Conservation (phyloP, 2,113 vertebrate genomes). For the Geococcyx californianus region DNA sequence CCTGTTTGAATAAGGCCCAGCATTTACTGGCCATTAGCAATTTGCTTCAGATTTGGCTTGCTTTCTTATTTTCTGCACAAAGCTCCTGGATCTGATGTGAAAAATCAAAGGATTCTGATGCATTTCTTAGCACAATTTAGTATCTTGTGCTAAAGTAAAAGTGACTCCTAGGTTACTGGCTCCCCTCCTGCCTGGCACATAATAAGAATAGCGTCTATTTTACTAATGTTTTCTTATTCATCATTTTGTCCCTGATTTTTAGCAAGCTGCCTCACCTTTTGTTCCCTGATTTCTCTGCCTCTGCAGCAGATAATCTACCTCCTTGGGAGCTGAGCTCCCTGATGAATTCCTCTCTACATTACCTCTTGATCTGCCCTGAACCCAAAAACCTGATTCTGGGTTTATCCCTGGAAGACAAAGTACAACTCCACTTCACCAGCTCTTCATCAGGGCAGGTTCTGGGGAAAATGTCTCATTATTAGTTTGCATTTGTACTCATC, state of each 20-base stretch:
- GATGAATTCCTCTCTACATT: neutral
- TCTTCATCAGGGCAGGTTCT: neutral
- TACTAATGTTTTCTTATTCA: neutral
- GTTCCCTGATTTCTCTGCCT: slow-evolving; percentile 8
- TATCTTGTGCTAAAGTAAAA: neutral
- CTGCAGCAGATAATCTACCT: neutral
- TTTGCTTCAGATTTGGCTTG: neutral
- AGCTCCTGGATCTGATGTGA: neutral
- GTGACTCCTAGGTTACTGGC: neutral
- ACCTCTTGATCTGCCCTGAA: neutral
- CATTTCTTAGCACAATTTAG: neutral
- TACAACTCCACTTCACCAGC: neutral
- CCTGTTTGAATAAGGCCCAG: neutral
- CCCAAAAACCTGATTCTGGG: neutral
- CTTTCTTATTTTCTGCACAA: neutral
- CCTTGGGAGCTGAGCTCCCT: neutral
- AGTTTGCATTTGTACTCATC: neutral
- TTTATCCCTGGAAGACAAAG: neutral
- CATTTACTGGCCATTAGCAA: neutral
- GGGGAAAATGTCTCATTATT: neutral
- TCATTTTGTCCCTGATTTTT: neutral
- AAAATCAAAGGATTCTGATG: neutral
- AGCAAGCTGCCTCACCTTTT: slow-evolving; percentile 19
- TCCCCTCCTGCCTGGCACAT: slow-evolving; percentile 6
- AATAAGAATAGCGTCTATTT: neutral